These are phyloP conservation scores for Sussaba pulchella DNA, from an alignment of 2,888 invertebrate genomes.

Conservation along the genomic window DNA sequence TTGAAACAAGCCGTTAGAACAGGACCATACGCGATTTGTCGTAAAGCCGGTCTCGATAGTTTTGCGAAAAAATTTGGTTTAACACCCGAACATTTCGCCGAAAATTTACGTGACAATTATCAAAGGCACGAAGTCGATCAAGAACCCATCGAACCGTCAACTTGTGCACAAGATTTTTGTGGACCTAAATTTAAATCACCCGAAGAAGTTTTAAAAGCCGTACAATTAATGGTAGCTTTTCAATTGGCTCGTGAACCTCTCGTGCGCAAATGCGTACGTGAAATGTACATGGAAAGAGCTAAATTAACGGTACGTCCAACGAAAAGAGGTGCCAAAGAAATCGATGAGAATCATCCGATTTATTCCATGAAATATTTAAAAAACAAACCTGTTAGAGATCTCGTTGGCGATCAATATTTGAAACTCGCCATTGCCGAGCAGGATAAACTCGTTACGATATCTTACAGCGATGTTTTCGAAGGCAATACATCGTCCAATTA, in stretches of 20 bases:
- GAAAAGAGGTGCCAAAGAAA: slow-evolving; percentile 94
- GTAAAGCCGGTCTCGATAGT: slow-evolving; percentile 92
- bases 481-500: slow-evolving; percentile 85
- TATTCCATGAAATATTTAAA: slow-evolving; percentile 94
- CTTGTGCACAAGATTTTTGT: slow-evolving; percentile 91
- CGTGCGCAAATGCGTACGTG: slow-evolving; percentile 92
- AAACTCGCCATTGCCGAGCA: slow-evolving; percentile 92
- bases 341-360: slow-evolving; percentile 96
- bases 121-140: slow-evolving; percentile 97
- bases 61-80: slow-evolving; percentile 95
- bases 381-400: slow-evolving; percentile 94
- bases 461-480: slow-evolving; percentile 90
- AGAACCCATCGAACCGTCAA: slow-evolving; percentile 91
- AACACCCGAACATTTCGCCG: slow-evolving; percentile 96
- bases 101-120: slow-evolving; percentile 97
- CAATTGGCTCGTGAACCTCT: slow-evolving; percentile 96
- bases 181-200: slow-evolving; percentile 83
- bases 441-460: slow-evolving; percentile 90
- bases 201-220: slow-evolving; percentile 94
- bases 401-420: slow-evolving; percentile 94
- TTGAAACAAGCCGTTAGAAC: slow-evolving; percentile 94
- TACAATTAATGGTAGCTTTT: slow-evolving; percentile 96
- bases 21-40: slow-evolving; percentile 94
- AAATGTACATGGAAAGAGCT: slow-evolving; percentile 94
- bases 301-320: slow-evolving; percentile 92